Evolutionary conservation across 2,113 vertebrate species (phyloP).

Genomic region (Myotis lucifugus): DNA sequence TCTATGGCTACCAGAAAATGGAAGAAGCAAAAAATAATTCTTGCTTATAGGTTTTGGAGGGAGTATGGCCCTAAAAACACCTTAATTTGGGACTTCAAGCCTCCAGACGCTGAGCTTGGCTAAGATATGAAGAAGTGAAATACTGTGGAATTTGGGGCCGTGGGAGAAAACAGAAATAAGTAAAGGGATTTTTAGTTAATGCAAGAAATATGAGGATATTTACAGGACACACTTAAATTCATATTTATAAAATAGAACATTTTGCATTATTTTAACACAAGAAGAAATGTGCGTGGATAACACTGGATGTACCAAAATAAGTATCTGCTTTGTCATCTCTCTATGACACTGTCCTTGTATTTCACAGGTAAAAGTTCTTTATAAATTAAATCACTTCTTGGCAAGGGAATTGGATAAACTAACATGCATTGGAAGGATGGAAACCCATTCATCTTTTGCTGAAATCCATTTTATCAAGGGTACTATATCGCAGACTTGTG

Average conservation of each 20-base stretch:
- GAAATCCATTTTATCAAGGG: slow-evolving; percentile 6
- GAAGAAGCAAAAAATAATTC: neutral
- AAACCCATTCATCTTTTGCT: neutral
- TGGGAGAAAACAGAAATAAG: neutral
- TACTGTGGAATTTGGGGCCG: neutral
- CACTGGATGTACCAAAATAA: neutral
- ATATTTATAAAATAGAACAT: neutral
- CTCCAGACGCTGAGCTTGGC: neutral
- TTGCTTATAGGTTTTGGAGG: neutral
- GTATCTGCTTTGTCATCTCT: neutral
- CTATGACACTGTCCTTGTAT: neutral
- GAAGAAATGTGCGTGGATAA: neutral
- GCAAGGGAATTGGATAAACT: neutral
- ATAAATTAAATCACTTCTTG: neutral
- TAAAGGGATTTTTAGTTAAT: neutral
- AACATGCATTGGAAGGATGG: neutral
- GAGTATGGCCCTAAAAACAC: neutral
- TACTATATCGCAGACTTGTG: neutral
- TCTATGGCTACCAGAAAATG: neutral
- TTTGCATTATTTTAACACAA: neutral
- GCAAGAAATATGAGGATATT: neutral
- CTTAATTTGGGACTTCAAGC: neutral
- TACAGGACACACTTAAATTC: neutral
- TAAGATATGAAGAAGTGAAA: neutral
- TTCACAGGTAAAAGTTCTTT: neutral